phyloP scores from a whole-genome alignment of 1,140 invertebrate genomes.

The Hylyphantes graminicola region DNA sequence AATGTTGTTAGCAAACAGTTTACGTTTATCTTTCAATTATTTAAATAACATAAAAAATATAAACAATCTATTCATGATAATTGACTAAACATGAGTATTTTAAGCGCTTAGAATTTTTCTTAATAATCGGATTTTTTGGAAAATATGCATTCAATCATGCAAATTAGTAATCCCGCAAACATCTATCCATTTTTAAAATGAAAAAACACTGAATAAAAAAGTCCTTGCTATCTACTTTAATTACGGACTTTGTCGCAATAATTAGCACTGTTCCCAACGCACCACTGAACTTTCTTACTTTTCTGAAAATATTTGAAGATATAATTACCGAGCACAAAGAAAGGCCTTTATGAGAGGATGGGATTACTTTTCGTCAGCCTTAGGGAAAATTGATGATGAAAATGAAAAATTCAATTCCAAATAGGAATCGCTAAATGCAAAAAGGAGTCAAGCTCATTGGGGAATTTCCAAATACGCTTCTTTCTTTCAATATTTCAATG shows the following conservation, averaged over 20 bases:
- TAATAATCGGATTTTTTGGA: too few relatives aligned
- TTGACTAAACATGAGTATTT: too few relatives aligned
- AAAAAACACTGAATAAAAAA: not conserved
- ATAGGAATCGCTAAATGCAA: not conserved
- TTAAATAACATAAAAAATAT: too few relatives aligned
- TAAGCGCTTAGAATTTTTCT: too few relatives aligned
- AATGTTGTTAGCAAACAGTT: too few relatives aligned
- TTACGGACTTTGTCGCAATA: not conserved
- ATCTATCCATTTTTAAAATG: not conserved
- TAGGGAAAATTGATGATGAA: conserved; percentile 6
- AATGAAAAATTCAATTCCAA: conserved; percentile 13
- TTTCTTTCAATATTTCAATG: too few relatives aligned
- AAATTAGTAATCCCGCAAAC: too few relatives aligned
- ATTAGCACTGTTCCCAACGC: conserved; percentile 12
- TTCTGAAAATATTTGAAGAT: conserved; percentile 10
- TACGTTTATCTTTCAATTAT: too few relatives aligned
- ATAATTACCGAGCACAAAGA: conserved; percentile 10
- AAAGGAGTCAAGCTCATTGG: too few relatives aligned
- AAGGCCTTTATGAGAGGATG: not conserved
- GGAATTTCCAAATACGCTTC: too few relatives aligned
- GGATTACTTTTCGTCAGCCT: not conserved
- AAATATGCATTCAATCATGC: too few relatives aligned
- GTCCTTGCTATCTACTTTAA: not conserved
- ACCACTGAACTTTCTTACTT: conserved; percentile 2
- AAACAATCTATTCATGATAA: too few relatives aligned